Base-by-base conservation (phyloP, 2,797 vertebrate species). In the Otolemur crassicaudatus region DNA sequence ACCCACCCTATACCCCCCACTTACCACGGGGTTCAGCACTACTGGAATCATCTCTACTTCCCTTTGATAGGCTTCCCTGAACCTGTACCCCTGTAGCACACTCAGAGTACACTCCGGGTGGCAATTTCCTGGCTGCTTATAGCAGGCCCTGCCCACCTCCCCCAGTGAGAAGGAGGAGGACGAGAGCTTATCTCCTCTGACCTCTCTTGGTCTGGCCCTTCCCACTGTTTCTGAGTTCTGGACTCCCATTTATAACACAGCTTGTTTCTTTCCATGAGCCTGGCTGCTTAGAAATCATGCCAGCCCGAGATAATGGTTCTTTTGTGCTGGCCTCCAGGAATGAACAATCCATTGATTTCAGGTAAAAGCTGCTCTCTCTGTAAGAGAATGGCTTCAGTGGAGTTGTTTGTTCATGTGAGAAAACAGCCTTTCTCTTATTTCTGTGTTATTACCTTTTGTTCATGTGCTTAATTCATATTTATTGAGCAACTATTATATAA, bases 341-440 rank as follows among this genome's bases (percentile, higher is more conserved):
- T 91, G 91, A 96, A 85, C 86, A 95, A 95, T 90, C 46, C 65
- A 96, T 92, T 91, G 95, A 97, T 97, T 96, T 96, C 94, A 94
- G 88, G 92, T 94, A 89, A 97, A 95, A 96, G 53, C 88, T 95
- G 53, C 23, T 88, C 56, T 95, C 49, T 69, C 83, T 84, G 63
- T 75, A 87, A 87, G 11, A 97, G 88, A 92, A 94, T 94, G 85
- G 69, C 75, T 96, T 95, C 92, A 79, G 83, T 79, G 46, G 31
- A 81, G 56, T 70, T 94, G 91, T 94, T 94, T 91, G 89, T 75
- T 94, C 40, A 43, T 77, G n/a, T 63, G 63, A 89, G 86, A 93
- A 96, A 96, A 92, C n/a, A 89, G 40, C 16, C 60, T 89, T 89
- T 93, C 93, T 94, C 37, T 63, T 53, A 63, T 81, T 89, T 63